Evolutionary conservation across 1,140 invertebrate genomes (phyloP).

Genomic region (Brachystomella parvula): DNA sequence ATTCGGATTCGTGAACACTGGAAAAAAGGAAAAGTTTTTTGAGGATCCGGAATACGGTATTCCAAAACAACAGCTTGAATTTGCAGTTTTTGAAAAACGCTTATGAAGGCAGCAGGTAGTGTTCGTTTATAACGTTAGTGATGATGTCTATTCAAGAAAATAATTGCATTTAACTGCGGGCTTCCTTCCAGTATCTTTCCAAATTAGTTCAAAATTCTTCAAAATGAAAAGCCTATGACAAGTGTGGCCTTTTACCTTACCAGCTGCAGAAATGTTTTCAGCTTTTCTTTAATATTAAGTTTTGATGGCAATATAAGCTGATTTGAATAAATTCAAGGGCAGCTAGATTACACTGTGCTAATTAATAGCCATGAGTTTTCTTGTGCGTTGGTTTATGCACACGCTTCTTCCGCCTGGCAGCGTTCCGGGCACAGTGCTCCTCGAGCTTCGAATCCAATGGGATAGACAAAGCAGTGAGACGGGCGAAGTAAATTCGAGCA

Average conservation of each 20-base stretch:
- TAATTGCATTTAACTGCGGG: no score
- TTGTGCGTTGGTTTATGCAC: neutral
- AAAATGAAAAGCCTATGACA: no score
- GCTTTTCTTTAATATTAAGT: no score
- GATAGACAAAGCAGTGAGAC: conserved; percentile 17
- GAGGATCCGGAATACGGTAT: conserved; percentile 8
- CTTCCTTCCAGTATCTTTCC: no score
- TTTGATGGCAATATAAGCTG: neutral
- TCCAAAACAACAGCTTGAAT: conserved; percentile 7
- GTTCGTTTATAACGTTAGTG: neutral
- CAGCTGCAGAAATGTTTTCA: no score
- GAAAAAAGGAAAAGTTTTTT: conserved; percentile 13
- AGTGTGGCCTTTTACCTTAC: no score
- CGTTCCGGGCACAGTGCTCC: neutral
- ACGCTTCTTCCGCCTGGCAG: neutral
- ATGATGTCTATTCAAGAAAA: no score
- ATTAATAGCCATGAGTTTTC: no score
- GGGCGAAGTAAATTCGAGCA: conserved; percentile 31
- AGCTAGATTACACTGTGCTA: no score
- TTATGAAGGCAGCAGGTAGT: neutral
- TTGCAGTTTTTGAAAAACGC: conserved; percentile 9
- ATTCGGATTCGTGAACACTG: conserved; percentile 12
- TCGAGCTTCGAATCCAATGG: conserved; percentile 14
- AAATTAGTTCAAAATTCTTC: no score
- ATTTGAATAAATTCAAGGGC: neutral